Evolutionary conservation across 2,888 invertebrate genomes (phyloP).

Genomic region (Himalopsyche anomala): DNA sequence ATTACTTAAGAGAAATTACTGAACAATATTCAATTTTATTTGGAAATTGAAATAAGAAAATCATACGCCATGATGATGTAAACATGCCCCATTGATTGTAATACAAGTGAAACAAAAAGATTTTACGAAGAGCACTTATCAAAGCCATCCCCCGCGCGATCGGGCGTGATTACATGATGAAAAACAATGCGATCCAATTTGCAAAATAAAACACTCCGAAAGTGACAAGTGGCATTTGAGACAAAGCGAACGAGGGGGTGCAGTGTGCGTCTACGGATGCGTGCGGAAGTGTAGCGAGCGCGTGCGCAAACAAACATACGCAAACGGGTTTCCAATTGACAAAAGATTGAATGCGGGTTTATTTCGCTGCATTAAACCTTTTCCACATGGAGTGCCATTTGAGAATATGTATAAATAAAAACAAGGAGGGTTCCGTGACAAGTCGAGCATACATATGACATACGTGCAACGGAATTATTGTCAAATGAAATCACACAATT

Average conservation of each 20-base stretch:
- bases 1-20: no score
- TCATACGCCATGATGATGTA: no score
- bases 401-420: conserved; percentile 9
- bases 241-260: conserved; percentile 29
- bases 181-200: conserved; percentile 56
- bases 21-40: no score
- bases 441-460: conserved; percentile 13
- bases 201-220: conserved; percentile 55
- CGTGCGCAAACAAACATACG: conserved; percentile 44
- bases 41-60: no score
- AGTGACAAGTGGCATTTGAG: conserved; percentile 39
- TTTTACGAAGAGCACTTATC: conserved; percentile 13
- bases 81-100: background rate
- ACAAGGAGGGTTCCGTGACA: conserved; percentile 24
- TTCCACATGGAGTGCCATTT: conserved; percentile 34
- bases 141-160: conserved; percentile 44
- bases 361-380: conserved; percentile 39
- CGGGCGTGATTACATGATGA: conserved; percentile 47
- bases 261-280: conserved; percentile 1
- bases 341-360: conserved; percentile 42
- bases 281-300: conserved; percentile 23
- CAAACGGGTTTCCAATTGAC: conserved; percentile 31
- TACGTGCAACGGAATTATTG: conserved; percentile 3
- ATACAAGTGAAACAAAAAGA: conserved; percentile 42
- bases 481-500: no score